Percentiles rank a stretch among this genome's conserved stretches.
Evolutionary conservation across 2,888 invertebrate genomes (phyloP).

Genomic region (Aspidiotus rigidus): DNA sequence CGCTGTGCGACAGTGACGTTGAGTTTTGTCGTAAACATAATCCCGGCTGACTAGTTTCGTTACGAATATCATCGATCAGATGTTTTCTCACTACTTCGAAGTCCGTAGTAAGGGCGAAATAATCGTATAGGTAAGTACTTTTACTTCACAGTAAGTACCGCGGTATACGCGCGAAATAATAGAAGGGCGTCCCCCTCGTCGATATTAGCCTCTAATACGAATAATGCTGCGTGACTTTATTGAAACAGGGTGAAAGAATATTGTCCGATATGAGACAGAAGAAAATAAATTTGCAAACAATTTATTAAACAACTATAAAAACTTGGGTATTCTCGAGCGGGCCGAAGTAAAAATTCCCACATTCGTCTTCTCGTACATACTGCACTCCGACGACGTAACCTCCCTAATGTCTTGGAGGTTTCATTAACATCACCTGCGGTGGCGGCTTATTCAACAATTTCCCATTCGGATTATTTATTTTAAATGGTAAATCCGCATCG

Average conservation of each 20-base stretch:
- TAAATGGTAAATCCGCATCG: no score
- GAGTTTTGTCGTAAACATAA: background rate
- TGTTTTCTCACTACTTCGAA: no score
- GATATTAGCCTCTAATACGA: constrained; percentile 9
- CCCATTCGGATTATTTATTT: no score
- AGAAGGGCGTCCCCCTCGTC: constrained; percentile 20
- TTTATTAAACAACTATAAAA: constrained; percentile 21
- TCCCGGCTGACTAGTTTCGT: background rate
- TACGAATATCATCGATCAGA: background rate
- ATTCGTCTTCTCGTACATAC: constrained; percentile 1
- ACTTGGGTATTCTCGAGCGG: constrained; percentile 15
- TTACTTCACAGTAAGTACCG: no score
- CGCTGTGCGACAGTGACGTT: background rate
- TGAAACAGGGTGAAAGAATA: constrained; percentile 9
- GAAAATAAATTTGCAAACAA: constrained; percentile 24
- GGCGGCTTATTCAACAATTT: no score
- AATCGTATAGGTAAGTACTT: background rate
- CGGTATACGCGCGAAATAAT: background rate
- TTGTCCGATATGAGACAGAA: background rate
- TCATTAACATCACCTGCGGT: constrained; percentile 17
- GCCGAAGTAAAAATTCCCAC: constrained; percentile 16
- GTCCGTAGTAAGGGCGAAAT: background rate
- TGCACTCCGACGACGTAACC: background rate
- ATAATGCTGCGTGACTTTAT: constrained; percentile 15
- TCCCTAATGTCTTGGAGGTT: constrained; percentile 8